Percentiles rank a stretch among this genome's conserved stretches.
phyloP scores from a whole-genome alignment of 2,888 invertebrate species.

The Drosophila peninsularis region DNA sequence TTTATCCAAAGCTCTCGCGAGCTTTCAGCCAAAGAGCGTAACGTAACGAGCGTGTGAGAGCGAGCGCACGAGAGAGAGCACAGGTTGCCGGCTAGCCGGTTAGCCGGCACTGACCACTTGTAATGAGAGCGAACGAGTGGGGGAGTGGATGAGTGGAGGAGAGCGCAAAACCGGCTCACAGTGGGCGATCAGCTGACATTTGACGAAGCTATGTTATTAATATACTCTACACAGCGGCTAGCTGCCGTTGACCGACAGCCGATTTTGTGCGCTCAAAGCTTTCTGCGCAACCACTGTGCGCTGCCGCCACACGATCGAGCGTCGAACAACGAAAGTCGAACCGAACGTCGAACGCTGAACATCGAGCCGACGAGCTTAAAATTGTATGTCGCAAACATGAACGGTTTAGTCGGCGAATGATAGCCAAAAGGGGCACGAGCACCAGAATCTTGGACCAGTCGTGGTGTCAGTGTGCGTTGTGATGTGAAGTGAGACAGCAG shows the following conservation, averaged over 20 bases:
- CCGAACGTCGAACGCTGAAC: constrained; percentile 9
- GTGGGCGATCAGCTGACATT: constrained; percentile 41
- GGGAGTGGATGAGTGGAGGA: constrained; percentile 27
- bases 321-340: constrained; percentile 7
- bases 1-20: constrained; percentile 41
- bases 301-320: constrained; percentile 35
- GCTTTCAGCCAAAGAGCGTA: constrained; percentile 39
- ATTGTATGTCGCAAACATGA: constrained; percentile 56
- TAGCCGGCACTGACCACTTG: constrained; percentile 49
- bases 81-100: constrained; percentile 69
- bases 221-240: neutral
- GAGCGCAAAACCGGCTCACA: constrained; percentile 48
- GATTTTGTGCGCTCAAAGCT: constrained; percentile 1
- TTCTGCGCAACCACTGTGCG: constrained; percentile 46
- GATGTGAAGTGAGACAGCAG: constrained; percentile 34
- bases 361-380: constrained; percentile 55
- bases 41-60: constrained; percentile 17
- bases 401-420: constrained; percentile 59
- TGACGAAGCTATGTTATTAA: neutral
- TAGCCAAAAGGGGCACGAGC: constrained; percentile 65
- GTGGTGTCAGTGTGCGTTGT: constrained; percentile 43
- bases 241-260: neutral
- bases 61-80: constrained; percentile 15
- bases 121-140: constrained; percentile 28
- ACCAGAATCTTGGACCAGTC: constrained; percentile 35